These are phyloP conservation scores for Hippocampus guttulatus DNA, from an alignment of 2,113 vertebrate genomes.

Conservation along the genomic window DNA sequence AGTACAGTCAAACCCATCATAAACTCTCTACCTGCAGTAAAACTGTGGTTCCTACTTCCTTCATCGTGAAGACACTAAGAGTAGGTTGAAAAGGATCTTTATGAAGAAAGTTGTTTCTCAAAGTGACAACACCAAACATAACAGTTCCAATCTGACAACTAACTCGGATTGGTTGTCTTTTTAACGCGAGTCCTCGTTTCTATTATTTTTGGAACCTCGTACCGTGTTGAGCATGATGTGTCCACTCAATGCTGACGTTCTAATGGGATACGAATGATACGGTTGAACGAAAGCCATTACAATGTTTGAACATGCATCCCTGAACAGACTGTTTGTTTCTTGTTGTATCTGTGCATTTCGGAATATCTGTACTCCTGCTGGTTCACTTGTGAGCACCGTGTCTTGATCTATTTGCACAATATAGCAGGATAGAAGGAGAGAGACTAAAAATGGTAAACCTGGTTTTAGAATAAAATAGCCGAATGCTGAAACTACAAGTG, in stretches of 20 bases:
- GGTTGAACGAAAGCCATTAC: slow-evolving; percentile 26
- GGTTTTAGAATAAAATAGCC: slow-evolving; percentile 22
- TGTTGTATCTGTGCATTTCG: slow-evolving; percentile 19
- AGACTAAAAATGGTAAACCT: slow-evolving; percentile 15
- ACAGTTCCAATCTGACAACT: neutral
- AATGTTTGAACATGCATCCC: slow-evolving; percentile 27
- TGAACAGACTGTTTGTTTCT: slow-evolving; percentile 21
- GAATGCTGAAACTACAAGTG: slow-evolving; percentile 28
- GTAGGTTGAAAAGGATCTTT: neutral
- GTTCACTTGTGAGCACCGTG: slow-evolving; percentile 24
- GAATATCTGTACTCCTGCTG: slow-evolving; percentile 19
- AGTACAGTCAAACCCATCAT: neutral
- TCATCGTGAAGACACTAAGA: neutral
- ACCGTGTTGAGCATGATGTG: neutral
- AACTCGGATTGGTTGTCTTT: neutral
- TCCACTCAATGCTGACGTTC: neutral
- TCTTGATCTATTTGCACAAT: slow-evolving; percentile 58
- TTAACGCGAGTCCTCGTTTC: slow-evolving; percentile 17
- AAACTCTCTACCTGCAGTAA: neutral
- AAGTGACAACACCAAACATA: neutral
- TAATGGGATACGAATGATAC: slow-evolving; percentile 12
- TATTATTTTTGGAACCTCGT: slow-evolving; percentile 14
- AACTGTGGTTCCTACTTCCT: neutral
- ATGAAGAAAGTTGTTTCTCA: neutral
- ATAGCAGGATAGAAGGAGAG: slow-evolving; percentile 29